A percentile compares a stretch with the other conserved stretches of the same genome.
phyloP scores from a whole-genome alignment of 1,140 invertebrate species.

The Capitella teleta region DNA sequence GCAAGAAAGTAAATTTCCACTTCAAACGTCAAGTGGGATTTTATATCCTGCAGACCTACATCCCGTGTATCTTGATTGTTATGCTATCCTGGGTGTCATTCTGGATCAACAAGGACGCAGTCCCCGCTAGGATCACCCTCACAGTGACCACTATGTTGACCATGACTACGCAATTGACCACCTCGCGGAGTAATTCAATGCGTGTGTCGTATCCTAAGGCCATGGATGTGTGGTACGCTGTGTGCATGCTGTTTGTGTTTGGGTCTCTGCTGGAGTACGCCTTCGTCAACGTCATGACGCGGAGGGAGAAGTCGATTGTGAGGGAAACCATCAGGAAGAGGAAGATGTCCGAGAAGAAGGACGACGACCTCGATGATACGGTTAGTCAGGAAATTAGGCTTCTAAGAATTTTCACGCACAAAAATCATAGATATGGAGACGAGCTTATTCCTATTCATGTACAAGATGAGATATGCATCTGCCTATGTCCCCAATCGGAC shows the following conservation, averaged over 20 bases:
- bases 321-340: too few relatives aligned
- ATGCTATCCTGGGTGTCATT: conserved; percentile 13
- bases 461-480: too few relatives aligned
- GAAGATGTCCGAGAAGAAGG: too few relatives aligned
- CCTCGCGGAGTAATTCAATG: neutral
- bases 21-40: conserved; percentile 60
- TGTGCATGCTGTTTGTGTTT: conserved; percentile 83
- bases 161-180: conserved; percentile 11
- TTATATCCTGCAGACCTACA: conserved; percentile 78
- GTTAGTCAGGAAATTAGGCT: too few relatives aligned
- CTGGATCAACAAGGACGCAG: conserved; percentile 12
- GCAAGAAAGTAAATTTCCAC: conserved; percentile 66
- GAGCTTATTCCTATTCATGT: too few relatives aligned
- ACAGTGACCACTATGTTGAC: conserved; percentile 35
- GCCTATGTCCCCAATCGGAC: too few relatives aligned
- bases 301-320: too few relatives aligned
- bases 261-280: conserved; percentile 82
- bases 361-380: too few relatives aligned
- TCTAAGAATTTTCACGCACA: too few relatives aligned
- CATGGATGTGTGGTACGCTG: conserved; percentile 86
- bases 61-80: conserved; percentile 66
- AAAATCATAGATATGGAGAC: too few relatives aligned
- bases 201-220: conserved; percentile 56
- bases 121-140: conserved; percentile 9
- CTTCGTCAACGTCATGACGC: conserved; percentile 54